These are phyloP conservation scores for Brachyhypopomus gauderio DNA, from an alignment of 2,113 vertebrate species.

Conservation along the genomic window DNA sequence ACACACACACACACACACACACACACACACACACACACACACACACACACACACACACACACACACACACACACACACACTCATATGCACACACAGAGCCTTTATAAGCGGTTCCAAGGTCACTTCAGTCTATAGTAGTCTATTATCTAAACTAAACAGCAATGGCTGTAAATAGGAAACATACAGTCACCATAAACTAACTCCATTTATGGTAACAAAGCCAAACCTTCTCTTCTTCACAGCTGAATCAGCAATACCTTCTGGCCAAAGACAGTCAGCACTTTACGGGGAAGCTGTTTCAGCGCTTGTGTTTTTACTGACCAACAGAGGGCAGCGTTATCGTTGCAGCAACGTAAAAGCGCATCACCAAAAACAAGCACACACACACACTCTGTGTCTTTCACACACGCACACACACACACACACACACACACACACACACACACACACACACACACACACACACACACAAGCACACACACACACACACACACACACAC, in stretches of 20 bases:
- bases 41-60: neutral
- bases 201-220: conserved; percentile 36
- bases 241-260: conserved; percentile 45
- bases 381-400: no score
- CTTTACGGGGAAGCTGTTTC: conserved; percentile 9
- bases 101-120: conserved; percentile 40
- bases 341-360: conserved; percentile 29
- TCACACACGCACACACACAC: conserved; percentile 20
- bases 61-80: neutral
- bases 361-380: conserved; percentile 40
- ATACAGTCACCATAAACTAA: conserved; percentile 30
- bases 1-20: neutral
- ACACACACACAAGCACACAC: conserved; percentile 31
- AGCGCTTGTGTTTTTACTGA: conserved; percentile 27
- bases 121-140: conserved; percentile 56
- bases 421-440: conserved; percentile 35
- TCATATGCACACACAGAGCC: conserved; percentile 21
- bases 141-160: conserved; percentile 13
- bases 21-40: neutral
- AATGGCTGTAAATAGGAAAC: conserved; percentile 25
- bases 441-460: conserved; percentile 17
- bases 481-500: conserved; percentile 22
- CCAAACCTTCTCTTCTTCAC: conserved; percentile 2
- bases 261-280: conserved; percentile 42
- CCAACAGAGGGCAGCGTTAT: conserved; percentile 55